Percentiles rank a stretch among this genome's conserved stretches.
Evolutionary conservation across 2,888 invertebrate genomes (phyloP).

Genomic region (Peribatodes rhomboidaria): DNA sequence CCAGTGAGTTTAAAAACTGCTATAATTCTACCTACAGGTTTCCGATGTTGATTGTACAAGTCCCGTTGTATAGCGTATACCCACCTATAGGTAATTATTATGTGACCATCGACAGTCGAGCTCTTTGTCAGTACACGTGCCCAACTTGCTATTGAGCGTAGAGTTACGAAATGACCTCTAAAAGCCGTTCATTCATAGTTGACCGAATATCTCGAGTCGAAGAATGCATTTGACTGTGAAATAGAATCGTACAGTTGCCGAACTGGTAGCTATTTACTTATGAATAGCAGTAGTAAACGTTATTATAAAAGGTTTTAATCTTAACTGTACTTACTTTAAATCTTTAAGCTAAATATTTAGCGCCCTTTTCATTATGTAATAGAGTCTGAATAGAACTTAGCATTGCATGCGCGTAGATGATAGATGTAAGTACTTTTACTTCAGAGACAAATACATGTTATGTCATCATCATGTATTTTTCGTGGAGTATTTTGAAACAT

Average conservation of each 20-base stretch:
- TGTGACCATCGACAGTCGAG: conserved; percentile 62
- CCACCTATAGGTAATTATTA: conserved; percentile 33
- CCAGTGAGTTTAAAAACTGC: too few relatives aligned
- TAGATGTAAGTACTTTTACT: too few relatives aligned
- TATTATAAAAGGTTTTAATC: conserved; percentile 17
- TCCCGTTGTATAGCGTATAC: conserved; percentile 7
- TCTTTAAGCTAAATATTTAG: conserved; percentile 6
- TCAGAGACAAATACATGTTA: too few relatives aligned
- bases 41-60: conserved; percentile 6
- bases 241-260: conserved; percentile 18
- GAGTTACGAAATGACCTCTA: conserved; percentile 58
- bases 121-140: conserved; percentile 67
- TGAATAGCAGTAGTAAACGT: conserved; percentile 16
- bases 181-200: conserved; percentile 45
- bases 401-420: too few relatives aligned
- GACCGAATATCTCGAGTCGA: conserved; percentile 37
- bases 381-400: background rate
- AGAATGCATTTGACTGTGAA: conserved; percentile 39
- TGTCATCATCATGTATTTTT: too few relatives aligned
- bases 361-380: conserved; percentile 2
- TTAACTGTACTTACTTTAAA: background rate
- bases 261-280: conserved; percentile 25
- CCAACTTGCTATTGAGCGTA: conserved; percentile 61
- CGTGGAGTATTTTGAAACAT: too few relatives aligned
- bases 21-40: too few relatives aligned